Conservation (phyloP, 2,797 vertebrate species). For the Sebastolobus alascanus region DNA sequence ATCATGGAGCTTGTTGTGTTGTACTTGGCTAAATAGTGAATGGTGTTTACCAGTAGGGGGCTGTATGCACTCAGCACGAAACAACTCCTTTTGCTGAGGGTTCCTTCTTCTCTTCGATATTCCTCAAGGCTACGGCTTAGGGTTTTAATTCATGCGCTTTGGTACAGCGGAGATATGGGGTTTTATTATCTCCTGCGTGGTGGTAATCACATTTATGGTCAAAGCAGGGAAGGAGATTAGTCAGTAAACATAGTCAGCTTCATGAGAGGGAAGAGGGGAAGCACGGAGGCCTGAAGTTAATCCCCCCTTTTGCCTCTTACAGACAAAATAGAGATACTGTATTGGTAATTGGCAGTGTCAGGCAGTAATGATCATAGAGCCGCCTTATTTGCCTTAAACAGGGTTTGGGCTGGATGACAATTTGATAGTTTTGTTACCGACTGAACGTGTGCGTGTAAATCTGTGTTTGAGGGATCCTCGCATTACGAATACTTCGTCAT, state of each 20-base stretch:
- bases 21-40: conserved; percentile 60
- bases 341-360: conserved; percentile 65
- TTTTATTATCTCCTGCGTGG: conserved; percentile 82
- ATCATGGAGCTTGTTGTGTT: conserved; percentile 61
- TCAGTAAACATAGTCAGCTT: conserved; percentile 70
- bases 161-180: conserved; percentile 72
- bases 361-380: conserved; percentile 61
- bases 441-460: not conserved
- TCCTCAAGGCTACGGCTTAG: conserved; percentile 79
- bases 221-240: conserved; percentile 81
- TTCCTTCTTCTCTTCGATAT: conserved; percentile 60
- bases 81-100: conserved; percentile 43
- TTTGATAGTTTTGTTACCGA: conserved; percentile 34
- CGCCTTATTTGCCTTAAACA: conserved; percentile 46
- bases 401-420: conserved; percentile 34
- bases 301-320: conserved; percentile 64
- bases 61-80: conserved; percentile 79
- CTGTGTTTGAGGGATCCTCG: not conserved
- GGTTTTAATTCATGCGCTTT: conserved; percentile 81
- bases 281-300: conserved; percentile 70
- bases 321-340: conserved; percentile 59
- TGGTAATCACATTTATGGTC: conserved; percentile 84
- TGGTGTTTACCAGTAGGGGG: conserved; percentile 84
- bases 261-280: conserved; percentile 56
- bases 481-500: not conserved